These are phyloP conservation scores for Opisthograptis luteolata DNA, from an alignment of 2,888 invertebrate genomes.

Conservation along the genomic window DNA sequence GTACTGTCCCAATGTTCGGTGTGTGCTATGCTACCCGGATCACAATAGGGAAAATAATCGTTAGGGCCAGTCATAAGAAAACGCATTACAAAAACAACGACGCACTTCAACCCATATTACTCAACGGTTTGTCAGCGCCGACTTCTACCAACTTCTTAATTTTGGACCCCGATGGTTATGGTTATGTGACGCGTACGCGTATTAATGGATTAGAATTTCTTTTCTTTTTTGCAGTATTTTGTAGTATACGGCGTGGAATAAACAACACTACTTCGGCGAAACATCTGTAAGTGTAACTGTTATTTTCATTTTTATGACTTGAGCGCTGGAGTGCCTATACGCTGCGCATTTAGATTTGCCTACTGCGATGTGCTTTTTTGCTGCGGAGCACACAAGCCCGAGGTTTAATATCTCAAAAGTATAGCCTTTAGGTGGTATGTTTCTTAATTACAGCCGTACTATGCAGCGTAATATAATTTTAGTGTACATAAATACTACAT, in stretches of 20 bases:
- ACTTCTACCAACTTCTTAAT: conserved; percentile 70
- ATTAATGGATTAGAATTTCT: conserved; percentile 18
- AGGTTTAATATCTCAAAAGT: conserved; percentile 3
- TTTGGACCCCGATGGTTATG: conserved; percentile 46
- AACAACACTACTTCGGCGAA: not conserved
- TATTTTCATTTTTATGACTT: no score
- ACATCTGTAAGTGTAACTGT: no score
- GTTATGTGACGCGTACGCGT: conserved; percentile 32
- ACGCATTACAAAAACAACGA: conserved; percentile 80
- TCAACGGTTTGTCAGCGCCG: conserved; percentile 72
- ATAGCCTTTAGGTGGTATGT: conserved; percentile 14
- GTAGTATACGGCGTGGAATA: no score
- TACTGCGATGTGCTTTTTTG: not conserved
- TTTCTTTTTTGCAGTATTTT: not conserved
- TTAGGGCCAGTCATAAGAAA: conserved; percentile 80
- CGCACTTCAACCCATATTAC: conserved; percentile 72
- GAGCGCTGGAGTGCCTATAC: no score
- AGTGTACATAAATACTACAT: conserved; percentile 29
- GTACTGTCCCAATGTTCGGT: conserved; percentile 8
- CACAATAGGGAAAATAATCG: conserved; percentile 81
- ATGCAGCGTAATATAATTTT: conserved; percentile 29
- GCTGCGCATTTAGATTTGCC: not conserved
- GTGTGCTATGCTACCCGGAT: conserved; percentile 50
- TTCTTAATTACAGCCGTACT: conserved; percentile 22
- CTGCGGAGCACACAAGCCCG: not conserved